Evolutionary conservation across 2,113 vertebrate species (phyloP).

Genomic region (Formicarius rufipectus): DNA sequence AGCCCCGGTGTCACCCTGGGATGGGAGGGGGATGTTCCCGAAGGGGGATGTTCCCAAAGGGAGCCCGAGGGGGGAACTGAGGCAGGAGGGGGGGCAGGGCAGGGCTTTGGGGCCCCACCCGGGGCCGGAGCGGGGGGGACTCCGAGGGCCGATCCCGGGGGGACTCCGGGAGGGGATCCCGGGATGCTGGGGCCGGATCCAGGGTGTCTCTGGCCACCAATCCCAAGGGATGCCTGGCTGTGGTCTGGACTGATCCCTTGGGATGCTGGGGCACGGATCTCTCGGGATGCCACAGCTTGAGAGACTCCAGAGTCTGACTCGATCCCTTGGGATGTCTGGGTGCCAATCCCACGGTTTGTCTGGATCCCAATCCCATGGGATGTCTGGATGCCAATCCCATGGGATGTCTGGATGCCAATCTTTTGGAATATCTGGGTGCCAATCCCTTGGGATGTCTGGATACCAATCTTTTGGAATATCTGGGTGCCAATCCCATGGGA

Average conservation of each 20-base stretch:
- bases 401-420: not conserved
- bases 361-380: not conserved
- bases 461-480: not conserved
- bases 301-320: too few species aligned
- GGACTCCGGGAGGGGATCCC: not conserved
- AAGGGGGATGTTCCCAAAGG: not conserved
- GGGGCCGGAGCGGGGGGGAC: not conserved
- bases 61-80: not conserved
- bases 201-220: not conserved
- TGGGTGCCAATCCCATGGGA: not conserved
- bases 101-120: not conserved
- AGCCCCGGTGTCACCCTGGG: fast-evolving
- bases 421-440: too few species aligned
- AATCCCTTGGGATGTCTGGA: not conserved
- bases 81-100: not conserved
- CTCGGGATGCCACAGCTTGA: too few species aligned
- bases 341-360: not conserved
- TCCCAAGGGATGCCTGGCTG: not conserved
- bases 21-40: fast-evolving
- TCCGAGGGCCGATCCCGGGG: not conserved
- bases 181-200: not conserved
- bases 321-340: not conserved
- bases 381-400: not conserved
- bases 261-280: not conserved
- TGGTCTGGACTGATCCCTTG: not conserved